These are phyloP conservation scores for Origma solitaria DNA, from an alignment of 2,113 vertebrate species.

Conservation along the genomic window DNA sequence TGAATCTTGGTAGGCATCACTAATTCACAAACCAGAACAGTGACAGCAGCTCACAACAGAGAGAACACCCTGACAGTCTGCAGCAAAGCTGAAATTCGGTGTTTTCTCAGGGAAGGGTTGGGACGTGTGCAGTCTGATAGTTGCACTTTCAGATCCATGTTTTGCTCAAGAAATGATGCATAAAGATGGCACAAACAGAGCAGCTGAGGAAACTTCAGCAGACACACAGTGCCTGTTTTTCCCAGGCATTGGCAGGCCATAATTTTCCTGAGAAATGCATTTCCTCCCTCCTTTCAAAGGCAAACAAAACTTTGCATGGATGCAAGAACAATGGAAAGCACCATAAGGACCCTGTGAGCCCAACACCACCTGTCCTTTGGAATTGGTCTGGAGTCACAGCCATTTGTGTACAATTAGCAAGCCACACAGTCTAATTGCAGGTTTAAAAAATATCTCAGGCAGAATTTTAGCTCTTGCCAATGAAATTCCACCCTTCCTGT, in stretches of 20 bases:
- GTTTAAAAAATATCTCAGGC: background rate
- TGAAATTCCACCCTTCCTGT: constrained; percentile 31
- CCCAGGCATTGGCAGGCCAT: background rate
- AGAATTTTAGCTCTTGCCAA: background rate
- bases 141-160: background rate
- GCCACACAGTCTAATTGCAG: background rate
- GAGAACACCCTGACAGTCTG: background rate
- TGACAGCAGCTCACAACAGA: background rate
- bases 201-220: background rate
- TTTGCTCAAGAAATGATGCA: background rate
- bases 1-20: background rate
- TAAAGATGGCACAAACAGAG: background rate
- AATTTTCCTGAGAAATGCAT: background rate
- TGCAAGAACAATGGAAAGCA: background rate
- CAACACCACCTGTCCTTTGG: background rate
- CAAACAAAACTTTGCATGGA: background rate
- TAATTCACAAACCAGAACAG: background rate
- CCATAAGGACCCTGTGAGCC: background rate
- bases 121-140: too few species aligned
- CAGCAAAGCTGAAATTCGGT: background rate
- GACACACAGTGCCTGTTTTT: background rate
- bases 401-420: background rate
- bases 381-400: background rate
- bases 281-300: background rate
- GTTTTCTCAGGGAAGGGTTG: background rate